These are phyloP conservation scores for Eudemis profundana DNA, from an alignment of 2,888 invertebrate genomes.

Conservation along the genomic window DNA sequence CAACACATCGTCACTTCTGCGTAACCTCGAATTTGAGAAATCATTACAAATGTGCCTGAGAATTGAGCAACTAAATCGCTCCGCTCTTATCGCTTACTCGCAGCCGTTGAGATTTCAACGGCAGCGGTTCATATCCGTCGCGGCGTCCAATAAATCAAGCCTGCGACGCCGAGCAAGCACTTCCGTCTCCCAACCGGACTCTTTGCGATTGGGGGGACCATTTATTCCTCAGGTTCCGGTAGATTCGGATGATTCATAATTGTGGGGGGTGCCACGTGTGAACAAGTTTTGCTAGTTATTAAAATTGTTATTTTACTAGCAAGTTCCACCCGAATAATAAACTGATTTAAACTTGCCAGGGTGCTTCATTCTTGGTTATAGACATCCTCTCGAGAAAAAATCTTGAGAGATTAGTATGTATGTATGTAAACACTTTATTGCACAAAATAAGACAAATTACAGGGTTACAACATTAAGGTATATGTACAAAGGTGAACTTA, in stretches of 20 bases:
- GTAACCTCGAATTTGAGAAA: too few relatives aligned
- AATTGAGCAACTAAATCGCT: too few relatives aligned
- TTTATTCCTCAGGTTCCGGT: slow-evolving; percentile 27
- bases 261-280: not conserved
- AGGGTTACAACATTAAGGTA: too few relatives aligned
- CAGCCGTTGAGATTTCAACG: slow-evolving; percentile 55
- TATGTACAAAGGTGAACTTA: too few relatives aligned
- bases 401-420: too few relatives aligned
- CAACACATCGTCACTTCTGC: too few relatives aligned
- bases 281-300: not conserved
- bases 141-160: slow-evolving; percentile 61
- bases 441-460: too few relatives aligned
- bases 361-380: too few relatives aligned
- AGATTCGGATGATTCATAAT: slow-evolving; percentile 21
- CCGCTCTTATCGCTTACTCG: slow-evolving; percentile 4
- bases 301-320: not conserved
- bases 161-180: slow-evolving; percentile 58
- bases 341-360: too few relatives aligned
- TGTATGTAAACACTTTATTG: too few relatives aligned
- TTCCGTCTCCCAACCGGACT: slow-evolving; percentile 60
- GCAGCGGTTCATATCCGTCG: slow-evolving; percentile 55
- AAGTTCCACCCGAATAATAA: not conserved
- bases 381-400: too few relatives aligned
- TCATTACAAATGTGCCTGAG: too few relatives aligned
- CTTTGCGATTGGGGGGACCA: slow-evolving; percentile 52